Conservation (phyloP, 2,113 vertebrate genomes). For the Clinocottus analis region DNA sequence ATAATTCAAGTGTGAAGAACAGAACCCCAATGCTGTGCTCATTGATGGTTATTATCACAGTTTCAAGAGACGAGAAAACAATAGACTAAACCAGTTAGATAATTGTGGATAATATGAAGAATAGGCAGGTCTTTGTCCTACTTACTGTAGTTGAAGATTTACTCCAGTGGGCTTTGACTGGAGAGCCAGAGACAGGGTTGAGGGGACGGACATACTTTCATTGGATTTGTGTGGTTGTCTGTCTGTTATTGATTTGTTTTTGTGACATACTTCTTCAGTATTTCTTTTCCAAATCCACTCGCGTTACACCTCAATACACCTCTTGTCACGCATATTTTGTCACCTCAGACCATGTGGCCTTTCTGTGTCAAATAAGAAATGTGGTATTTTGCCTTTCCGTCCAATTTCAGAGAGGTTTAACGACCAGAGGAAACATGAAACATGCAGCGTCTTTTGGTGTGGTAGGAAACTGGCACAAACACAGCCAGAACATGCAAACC, state of each 20-base stretch:
- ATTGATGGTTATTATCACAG: neutral
- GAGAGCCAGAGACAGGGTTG: neutral
- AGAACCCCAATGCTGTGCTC: neutral
- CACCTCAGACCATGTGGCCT: neutral
- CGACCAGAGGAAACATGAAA: conserved; percentile 6
- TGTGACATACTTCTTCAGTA: neutral
- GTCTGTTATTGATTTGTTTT: neutral
- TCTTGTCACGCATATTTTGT: neutral
- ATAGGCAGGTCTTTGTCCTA: neutral
- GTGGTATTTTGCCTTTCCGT: conserved; percentile 10
- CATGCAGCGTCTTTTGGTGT: conserved; percentile 11
- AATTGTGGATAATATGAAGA: neutral
- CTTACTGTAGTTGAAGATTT: neutral
- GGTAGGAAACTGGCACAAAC: conserved; percentile 41
- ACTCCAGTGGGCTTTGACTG: neutral
- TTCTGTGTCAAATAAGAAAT: conserved; percentile 19
- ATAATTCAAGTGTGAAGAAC: neutral
- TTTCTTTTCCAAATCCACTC: neutral
- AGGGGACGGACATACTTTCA: neutral
- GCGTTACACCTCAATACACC: neutral
- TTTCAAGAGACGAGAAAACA: neutral
- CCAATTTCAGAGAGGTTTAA: conserved; percentile 9
- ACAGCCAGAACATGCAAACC: conserved; percentile 10
- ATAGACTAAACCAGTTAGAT: neutral
- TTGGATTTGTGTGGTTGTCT: neutral